Evolutionary conservation across 1,140 invertebrate species (phyloP).

Genomic region (Aphelenchoides avenae): DNA sequence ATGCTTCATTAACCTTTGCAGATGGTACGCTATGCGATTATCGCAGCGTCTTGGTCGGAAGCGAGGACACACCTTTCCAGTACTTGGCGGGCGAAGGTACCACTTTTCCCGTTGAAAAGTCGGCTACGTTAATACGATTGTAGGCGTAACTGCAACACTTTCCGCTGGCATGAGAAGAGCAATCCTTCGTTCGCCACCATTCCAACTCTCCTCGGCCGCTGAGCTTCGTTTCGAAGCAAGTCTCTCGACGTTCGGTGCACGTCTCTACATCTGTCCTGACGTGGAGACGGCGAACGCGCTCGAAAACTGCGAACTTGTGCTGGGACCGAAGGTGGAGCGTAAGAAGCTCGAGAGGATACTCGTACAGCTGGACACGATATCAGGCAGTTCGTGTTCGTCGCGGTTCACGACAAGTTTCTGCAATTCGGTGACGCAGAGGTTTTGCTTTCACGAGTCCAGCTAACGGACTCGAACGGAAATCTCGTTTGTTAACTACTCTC

Average conservation of each 20-base stretch:
- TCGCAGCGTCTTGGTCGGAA: constrained; percentile 8
- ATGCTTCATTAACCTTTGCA: constrained; percentile 13
- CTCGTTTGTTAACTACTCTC: constrained; percentile 24
- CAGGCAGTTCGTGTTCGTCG: constrained; percentile 33
- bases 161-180: constrained; percentile 22
- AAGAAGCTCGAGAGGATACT: constrained; percentile 21
- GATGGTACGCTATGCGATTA: constrained; percentile 24
- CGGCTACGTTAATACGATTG: background rate
- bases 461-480: constrained; percentile 21
- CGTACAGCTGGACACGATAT: constrained; percentile 37
- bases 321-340: constrained; percentile 32
- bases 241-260: constrained; percentile 37
- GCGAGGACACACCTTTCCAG: constrained; percentile 18
- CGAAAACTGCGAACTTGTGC: constrained; percentile 29
- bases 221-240: constrained; percentile 40
- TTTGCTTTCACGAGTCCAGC: constrained; percentile 3
- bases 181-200: constrained; percentile 31
- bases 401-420: constrained; percentile 36
- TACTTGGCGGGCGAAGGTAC: constrained; percentile 9
- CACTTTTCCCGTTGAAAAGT: background rate
- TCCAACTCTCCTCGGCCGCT: constrained; percentile 23
- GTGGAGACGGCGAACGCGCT: constrained; percentile 18
- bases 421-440: constrained; percentile 38
- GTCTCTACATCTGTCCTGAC: constrained; percentile 44
- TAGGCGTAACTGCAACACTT: constrained; percentile 17